Evolutionary conservation across 2,888 invertebrate species (phyloP), one percentile per base, ranked within the genome.

Genomic region (Geophilus truncorum): DNA sequence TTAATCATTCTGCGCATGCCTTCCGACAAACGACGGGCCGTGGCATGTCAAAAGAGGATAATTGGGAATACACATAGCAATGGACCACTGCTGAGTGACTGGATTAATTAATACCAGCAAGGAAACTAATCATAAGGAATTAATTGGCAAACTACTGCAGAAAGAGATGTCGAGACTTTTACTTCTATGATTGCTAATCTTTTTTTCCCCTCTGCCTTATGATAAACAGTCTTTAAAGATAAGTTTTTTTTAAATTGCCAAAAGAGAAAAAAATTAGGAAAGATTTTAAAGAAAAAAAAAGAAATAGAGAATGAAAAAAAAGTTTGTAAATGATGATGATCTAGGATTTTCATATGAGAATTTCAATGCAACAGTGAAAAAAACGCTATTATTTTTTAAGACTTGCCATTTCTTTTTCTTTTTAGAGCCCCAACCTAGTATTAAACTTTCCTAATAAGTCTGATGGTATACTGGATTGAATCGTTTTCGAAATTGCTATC

Each of bases 101-200:
- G 78, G 78, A 78, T 78, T 78, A 78, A 78, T 78, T 78, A 78
- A 78, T 78, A 45, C 78, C 51, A 78, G 34, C 40, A 40, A 25
- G 78, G 23, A 28, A 78, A 78, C 78, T 78, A 78, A 78, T 78
- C 78, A 78, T 40, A 23, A 18, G 78, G 45, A 21, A 78, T 70
- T 70, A 70, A 70, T 70, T 70, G 70, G 12, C 25, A 70, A 70
- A 70, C 25, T 70, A 15, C 70, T 70, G 12, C 25, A 70, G 25
- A 70, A n/a, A 70, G 25, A 70, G 70, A 25, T 23, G 57, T 62
- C 21, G 21, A 21, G 57, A 4, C 40, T 62, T n/a, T 62, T 62
- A 62, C 23, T 62, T 21, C n/a, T n/a, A n/a, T n/a, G n/a, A n/a
- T n/a, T n/a, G n/a, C n/a, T n/a, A 62, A 62, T 62, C 21, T 23